Base-by-base conservation (phyloP, 2,888 invertebrate genomes). In the Archips xylosteana region DNA sequence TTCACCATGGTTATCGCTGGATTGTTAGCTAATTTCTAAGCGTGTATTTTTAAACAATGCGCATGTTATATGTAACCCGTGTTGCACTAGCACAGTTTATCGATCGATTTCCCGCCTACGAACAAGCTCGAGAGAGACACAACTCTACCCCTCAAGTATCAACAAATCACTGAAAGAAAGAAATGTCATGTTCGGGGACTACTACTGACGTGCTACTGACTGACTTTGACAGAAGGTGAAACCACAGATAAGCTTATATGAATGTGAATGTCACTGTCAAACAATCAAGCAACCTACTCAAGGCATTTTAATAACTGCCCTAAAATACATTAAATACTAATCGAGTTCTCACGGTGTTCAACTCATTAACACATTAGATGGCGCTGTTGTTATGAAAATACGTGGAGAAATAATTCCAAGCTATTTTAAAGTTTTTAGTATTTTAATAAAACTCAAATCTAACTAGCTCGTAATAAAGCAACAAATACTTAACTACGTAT, bases 81-180 rank as follows among this genome's bases (percentile, higher is more conserved):
- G 74, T 76, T 76, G 74, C 79, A 70, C 75, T 78, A 78, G 76
- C 75, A 76, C 79, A 77, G 78, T 82, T 76, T 84, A 87, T 89
- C 83, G 90, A 90, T 91, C 90, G 90, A 86, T 87, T 90, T 90
- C 90, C 89, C 90, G 90, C 89, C 76, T 69, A 74, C 60, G 59
- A 42, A 70, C 51, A 45, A 64, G 23, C 64, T 51, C 64, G 10
- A 60, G n/a, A 12, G 23, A 36, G 60, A 49, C 8, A 49, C 60
- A 34, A 60, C 45, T n/a, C 13, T 32, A 47, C 60, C 60, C 51
- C 15, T 8, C 59, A 23, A 64, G 34, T 32, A 12, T 34, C 39
- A 39, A 5, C 60, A 54, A 69, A 60, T 12, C 15, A 59, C 68
- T 59, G 57, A 54, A 47, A 69, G 47, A 23, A 23, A 23, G 23